Evolutionary conservation across 2,113 vertebrate species (phyloP).

Genomic region (Bagarius yarrelli): DNA sequence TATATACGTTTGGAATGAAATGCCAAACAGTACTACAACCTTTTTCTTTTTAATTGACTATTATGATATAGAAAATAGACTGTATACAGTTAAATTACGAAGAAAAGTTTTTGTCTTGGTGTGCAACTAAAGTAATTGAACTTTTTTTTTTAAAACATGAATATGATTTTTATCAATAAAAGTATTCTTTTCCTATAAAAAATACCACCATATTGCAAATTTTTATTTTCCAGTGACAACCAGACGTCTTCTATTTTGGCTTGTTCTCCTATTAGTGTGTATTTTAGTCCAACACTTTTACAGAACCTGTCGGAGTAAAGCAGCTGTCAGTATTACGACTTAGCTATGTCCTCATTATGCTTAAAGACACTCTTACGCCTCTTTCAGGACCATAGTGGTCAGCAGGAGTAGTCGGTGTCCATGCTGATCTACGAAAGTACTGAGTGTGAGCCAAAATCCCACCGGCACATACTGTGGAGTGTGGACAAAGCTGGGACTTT

Average conservation of each 20-base stretch:
- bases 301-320: constrained; percentile 26
- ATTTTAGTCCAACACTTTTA: constrained; percentile 21
- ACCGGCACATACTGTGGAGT: constrained; percentile 13
- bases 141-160: background rate
- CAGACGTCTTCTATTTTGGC: background rate
- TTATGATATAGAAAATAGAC: too few species aligned
- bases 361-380: constrained; percentile 24
- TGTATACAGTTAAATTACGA: background rate
- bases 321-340: constrained; percentile 46
- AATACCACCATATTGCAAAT: background rate
- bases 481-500: background rate
- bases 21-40: too few species aligned
- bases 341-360: constrained; percentile 41
- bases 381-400: constrained; percentile 23
- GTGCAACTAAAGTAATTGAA: background rate
- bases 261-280: background rate
- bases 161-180: background rate
- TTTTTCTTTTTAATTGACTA: too few species aligned
- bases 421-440: background rate
- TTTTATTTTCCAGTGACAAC: background rate
- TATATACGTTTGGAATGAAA: too few species aligned
- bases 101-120: background rate
- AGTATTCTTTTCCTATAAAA: background rate
- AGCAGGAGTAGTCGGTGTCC: constrained; percentile 10
- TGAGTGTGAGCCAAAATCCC: constrained; percentile 7